A percentile compares a stretch with the other conserved stretches of the same genome.
phyloP scores from a whole-genome alignment of 2,113 vertebrate species.

The Buteo buteo region DNA sequence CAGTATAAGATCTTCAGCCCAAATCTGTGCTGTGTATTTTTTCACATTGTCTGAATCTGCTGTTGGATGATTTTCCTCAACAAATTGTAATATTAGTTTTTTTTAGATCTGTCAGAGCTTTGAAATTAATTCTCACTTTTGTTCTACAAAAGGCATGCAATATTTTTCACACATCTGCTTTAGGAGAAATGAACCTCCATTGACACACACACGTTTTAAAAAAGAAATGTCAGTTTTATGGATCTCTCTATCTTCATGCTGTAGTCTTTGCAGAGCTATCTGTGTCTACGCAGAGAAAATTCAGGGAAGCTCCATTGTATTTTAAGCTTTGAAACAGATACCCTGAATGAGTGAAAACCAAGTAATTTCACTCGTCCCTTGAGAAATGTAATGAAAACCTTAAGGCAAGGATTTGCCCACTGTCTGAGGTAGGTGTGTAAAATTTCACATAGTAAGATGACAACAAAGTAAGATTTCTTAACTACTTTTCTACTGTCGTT shows the following conservation, averaged over 20 bases:
- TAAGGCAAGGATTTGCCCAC: not conserved
- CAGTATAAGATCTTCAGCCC: slow-evolving; percentile 22
- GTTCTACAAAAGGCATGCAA: not conserved
- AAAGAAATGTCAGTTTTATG: not conserved
- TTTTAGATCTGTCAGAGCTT: slow-evolving; percentile 12
- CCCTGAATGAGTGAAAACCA: not conserved
- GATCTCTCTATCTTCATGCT: not conserved
- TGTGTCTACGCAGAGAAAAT: slow-evolving; percentile 1
- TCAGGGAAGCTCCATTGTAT: not conserved
- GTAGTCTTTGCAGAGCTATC: not conserved
- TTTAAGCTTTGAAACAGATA: slow-evolving; percentile 10
- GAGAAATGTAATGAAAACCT: slow-evolving; percentile 17
- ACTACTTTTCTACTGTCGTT: not conserved
- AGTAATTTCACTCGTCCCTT: not conserved
- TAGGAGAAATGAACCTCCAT: not conserved
- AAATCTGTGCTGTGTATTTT: slow-evolving; percentile 33
- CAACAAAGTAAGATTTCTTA: slow-evolving; percentile 5
- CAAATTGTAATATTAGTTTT: not conserved
- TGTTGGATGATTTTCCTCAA: not conserved
- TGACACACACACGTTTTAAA: not conserved
- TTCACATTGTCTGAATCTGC: slow-evolving; percentile 31
- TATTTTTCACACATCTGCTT: slow-evolving; percentile 25
- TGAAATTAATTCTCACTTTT: slow-evolving; percentile 40
- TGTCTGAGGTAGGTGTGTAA: not conserved
- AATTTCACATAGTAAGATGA: not conserved